Evolutionary conservation across 2,888 invertebrate species (phyloP).

Genomic region (Drosophila paracracens): DNA sequence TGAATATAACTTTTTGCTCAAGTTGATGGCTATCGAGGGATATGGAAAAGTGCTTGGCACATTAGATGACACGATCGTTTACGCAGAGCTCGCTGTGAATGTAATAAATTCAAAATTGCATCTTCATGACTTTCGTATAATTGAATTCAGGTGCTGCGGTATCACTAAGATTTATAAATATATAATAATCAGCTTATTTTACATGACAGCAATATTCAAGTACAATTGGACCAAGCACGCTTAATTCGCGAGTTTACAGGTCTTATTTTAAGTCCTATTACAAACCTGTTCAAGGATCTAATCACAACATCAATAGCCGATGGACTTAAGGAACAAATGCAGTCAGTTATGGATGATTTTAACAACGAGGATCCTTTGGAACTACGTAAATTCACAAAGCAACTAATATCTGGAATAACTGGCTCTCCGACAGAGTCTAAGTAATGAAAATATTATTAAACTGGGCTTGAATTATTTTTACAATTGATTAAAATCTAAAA

Average conservation of each 20-base stretch:
- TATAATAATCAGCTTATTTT: constrained; percentile 8
- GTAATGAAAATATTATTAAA: constrained; percentile 9
- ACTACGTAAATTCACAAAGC: constrained; percentile 78
- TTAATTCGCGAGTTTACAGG: constrained; percentile 82
- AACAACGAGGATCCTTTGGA: constrained; percentile 83
- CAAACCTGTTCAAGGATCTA: constrained; percentile 83
- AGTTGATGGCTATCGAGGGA: constrained; percentile 82
- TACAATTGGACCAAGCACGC: constrained; percentile 81
- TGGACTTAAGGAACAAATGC: constrained; percentile 83
- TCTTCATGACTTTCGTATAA: constrained; percentile 82
- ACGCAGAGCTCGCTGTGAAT: constrained; percentile 82
- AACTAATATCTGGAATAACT: constrained; percentile 79
- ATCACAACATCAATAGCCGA: constrained; percentile 84
- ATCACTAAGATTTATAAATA: constrained; percentile 1
- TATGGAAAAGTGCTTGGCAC: constrained; percentile 82
- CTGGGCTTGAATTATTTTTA: neutral
- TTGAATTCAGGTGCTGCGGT: constrained; percentile 77
- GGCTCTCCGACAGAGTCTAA: constrained; percentile 43
- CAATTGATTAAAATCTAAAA: neutral
- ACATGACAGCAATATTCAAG: constrained; percentile 80
- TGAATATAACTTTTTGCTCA: constrained; percentile 82
- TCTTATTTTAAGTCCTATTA: constrained; percentile 84
- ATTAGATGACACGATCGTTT: constrained; percentile 81
- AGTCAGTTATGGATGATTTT: constrained; percentile 82
- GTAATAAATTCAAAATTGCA: constrained; percentile 75